These are phyloP conservation scores for Sycophila sp. DNA, from an alignment of 1,140 invertebrate species.

Conservation along the genomic window DNA sequence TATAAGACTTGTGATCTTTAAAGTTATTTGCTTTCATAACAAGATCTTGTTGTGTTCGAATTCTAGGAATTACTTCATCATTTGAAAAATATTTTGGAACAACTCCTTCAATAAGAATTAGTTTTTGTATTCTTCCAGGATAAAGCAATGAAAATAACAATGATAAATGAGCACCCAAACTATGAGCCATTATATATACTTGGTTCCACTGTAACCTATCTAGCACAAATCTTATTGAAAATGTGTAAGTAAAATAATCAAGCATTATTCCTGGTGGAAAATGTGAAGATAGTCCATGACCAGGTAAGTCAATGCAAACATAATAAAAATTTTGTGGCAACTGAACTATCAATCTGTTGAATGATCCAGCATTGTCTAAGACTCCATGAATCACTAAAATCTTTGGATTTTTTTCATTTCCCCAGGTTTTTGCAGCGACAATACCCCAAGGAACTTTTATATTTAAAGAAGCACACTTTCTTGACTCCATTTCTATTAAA, in stretches of 20 bases:
- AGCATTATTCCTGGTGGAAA: slow-evolving; percentile 67
- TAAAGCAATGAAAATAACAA: slow-evolving; percentile 62
- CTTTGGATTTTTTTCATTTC: slow-evolving; percentile 62
- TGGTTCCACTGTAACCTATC: slow-evolving; percentile 70
- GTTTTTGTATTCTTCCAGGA: slow-evolving; percentile 65
- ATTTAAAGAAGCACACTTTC: too few species aligned
- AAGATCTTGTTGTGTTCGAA: slow-evolving; percentile 49
- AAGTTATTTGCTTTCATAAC: slow-evolving; percentile 45
- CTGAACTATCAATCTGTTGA: slow-evolving; percentile 71
- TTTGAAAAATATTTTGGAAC: slow-evolving; percentile 49
- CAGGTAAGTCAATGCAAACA: slow-evolving; percentile 75
- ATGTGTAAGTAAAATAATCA: slow-evolving; percentile 62
- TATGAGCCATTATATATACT: slow-evolving; percentile 70
- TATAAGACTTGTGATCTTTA: slow-evolving; percentile 56
- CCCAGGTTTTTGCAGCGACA: slow-evolving; percentile 73
- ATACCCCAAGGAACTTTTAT: slow-evolving; percentile 59
- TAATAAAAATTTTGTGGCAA: slow-evolving; percentile 71
- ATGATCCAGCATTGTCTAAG: slow-evolving; percentile 74
- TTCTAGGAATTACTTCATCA: slow-evolving; percentile 46
- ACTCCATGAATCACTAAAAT: slow-evolving; percentile 74
- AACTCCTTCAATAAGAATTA: slow-evolving; percentile 68
- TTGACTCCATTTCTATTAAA: too few species aligned
- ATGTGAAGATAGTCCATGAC: slow-evolving; percentile 75
- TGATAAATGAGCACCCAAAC: slow-evolving; percentile 68
- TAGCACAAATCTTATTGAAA: slow-evolving; percentile 66